Percentiles rank a stretch among this genome's conserved stretches.
Evolutionary conservation across 2,113 vertebrate genomes (phyloP).

Genomic region (Ptilorrhoa leucosticta): DNA sequence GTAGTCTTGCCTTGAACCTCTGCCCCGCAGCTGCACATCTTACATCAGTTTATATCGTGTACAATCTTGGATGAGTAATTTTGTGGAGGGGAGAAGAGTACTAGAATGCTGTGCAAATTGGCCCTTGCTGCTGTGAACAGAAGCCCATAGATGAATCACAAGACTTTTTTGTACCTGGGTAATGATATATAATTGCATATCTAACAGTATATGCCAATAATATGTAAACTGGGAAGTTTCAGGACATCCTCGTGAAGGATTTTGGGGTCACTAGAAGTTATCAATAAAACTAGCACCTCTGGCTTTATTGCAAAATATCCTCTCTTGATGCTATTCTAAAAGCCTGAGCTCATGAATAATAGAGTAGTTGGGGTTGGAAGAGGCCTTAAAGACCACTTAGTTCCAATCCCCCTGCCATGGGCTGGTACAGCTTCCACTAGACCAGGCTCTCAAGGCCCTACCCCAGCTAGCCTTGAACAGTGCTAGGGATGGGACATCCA

Average conservation of each 20-base stretch:
- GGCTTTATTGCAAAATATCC: not conserved
- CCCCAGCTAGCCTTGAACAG: not conserved
- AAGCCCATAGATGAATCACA: not conserved
- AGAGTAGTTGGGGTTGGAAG: not conserved
- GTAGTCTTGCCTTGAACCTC: not conserved
- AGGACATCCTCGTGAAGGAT: not conserved
- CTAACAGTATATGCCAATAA: not conserved
- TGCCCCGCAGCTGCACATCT: not conserved
- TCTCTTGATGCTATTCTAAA: not conserved
- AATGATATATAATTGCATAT: not conserved
- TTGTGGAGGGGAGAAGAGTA: not conserved
- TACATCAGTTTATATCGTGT: not conserved
- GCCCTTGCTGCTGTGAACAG: not conserved
- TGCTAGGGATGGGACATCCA: not conserved
- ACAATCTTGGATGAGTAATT: not conserved
- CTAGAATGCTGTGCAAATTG: not conserved
- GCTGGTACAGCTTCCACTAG: not conserved
- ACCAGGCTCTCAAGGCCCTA: not conserved
- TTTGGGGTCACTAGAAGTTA: not conserved
- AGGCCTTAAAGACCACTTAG: not conserved
- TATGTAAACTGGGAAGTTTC: not conserved
- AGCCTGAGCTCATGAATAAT: not conserved
- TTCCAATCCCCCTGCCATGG: not conserved
- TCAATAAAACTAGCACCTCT: not conserved
- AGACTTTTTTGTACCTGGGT: not conserved